Evolutionary conservation across 2,888 invertebrate genomes (phyloP), one percentile per base, ranked within the genome.

Genomic region (Anarsia innoxiella): DNA sequence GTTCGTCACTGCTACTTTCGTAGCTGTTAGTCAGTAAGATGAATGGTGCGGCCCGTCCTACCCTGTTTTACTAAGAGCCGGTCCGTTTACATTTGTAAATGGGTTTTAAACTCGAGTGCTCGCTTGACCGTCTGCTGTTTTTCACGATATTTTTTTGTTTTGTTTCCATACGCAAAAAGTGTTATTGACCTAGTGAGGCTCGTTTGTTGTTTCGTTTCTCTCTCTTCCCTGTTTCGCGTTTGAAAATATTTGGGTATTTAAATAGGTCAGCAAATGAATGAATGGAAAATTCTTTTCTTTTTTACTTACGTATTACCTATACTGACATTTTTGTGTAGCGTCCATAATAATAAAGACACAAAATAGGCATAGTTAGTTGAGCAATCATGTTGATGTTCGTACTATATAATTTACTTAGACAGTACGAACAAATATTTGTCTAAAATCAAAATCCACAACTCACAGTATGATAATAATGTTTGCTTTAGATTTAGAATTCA

Each of bases 61-160:
- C 36, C 42, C 41, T 55, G 58, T 58, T 58, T 56, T 57, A 54
- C 46, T 43, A 54, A 51, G 53, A n/a, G 5, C n/a, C 49, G 43
- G 42, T 44, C 42, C 48, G 50, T 67, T 66, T 67, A 64, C 70
- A 67, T 72, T 71, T 62, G 63, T 59, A 73, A 71, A 77, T 71
- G 66, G 64, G 55, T 65, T 70, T 66, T 60, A 61, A 69, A 67
- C 55, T 52, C 45, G 47, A 56, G 48, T 51, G 55, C 48, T 48
- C 46, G 47, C 44, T 36, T 45, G 45, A 37, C 42, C 42, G 39
- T 35, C 12, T 36, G 14, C 19, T 30, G 19, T 23, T 48, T 49
- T 45, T 49, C 15, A 15, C 14, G 8, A 13, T 13, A 15, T 28
- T 26, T 26, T 12, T 28, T 28, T 28, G 28, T n/a, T n/a, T n/a